Evolutionary conservation across 2,113 vertebrate genomes (phyloP).

Genomic region (Phyllopteryx taeniolatus): DNA sequence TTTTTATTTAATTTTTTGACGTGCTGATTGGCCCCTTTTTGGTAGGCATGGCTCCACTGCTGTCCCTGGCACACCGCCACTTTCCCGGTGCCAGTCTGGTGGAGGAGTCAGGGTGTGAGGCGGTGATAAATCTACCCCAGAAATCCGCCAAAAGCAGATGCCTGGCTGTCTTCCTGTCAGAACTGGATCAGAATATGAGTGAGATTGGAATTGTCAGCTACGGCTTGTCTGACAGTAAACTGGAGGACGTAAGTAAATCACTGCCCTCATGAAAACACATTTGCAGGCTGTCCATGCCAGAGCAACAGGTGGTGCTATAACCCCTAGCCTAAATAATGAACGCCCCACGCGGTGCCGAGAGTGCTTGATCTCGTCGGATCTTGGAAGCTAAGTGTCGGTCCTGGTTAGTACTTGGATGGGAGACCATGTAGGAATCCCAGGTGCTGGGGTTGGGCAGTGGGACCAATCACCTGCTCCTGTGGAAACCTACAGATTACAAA

Average conservation of each 20-base stretch:
- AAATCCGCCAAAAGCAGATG: constrained; percentile 73
- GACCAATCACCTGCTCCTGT: too few relatives aligned
- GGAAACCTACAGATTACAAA: too few relatives aligned
- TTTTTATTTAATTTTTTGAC: neutral
- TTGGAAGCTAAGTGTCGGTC: too few relatives aligned
- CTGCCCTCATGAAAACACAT: neutral
- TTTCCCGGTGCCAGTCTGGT: constrained; percentile 74
- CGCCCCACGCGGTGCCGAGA: too few relatives aligned
- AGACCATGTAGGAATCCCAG: too few relatives aligned
- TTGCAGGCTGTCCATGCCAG: neutral
- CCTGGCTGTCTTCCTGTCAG: constrained; percentile 73
- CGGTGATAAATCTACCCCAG: constrained; percentile 79
- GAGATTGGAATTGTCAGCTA: constrained; percentile 81
- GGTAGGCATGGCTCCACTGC: constrained; percentile 71
- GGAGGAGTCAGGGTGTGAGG: constrained; percentile 78
- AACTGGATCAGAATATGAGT: constrained; percentile 74
- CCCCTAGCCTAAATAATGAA: too few relatives aligned
- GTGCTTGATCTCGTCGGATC: too few relatives aligned
- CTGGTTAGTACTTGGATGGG: too few relatives aligned
- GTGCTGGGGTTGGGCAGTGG: too few relatives aligned
- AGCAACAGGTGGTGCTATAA: neutral
- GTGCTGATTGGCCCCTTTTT: neutral
- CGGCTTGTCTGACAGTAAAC: constrained; percentile 82
- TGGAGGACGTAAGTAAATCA: constrained; percentile 80
- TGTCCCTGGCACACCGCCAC: constrained; percentile 66